These are phyloP conservation scores for Odontocerum albicorne DNA, from an alignment of 2,888 invertebrate species.

Conservation along the genomic window DNA sequence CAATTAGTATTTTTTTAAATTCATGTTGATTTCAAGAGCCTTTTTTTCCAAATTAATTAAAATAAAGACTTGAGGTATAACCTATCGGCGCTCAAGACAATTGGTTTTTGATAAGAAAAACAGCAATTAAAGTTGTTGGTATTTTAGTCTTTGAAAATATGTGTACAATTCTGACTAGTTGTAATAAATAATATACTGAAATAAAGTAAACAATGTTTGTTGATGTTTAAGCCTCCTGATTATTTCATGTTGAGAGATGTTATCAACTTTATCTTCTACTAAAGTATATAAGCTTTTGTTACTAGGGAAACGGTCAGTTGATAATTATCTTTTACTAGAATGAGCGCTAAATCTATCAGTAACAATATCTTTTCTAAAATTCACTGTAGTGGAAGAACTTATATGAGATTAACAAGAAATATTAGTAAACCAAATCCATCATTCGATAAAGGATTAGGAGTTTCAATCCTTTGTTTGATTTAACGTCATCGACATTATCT, in stretches of 20 bases:
- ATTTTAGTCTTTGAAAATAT: no score
- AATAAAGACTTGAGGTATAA: no score
- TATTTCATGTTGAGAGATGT: neutral
- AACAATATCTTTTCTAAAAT: neutral
- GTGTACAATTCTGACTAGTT: no score
- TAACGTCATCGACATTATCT: neutral
- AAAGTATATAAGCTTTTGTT: neutral
- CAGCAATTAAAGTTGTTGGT: no score
- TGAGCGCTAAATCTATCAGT: conserved; percentile 8
- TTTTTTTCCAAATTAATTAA: no score
- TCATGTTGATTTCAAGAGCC: no score
- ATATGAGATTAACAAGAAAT: neutral
- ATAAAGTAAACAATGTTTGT: neutral
- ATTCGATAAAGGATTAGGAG: conserved; percentile 27
- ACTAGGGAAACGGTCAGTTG: conserved; percentile 8
- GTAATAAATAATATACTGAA: no score
- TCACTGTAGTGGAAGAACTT: conserved; percentile 7
- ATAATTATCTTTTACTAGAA: conserved; percentile 7
- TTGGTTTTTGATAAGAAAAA: no score
- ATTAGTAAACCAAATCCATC: conserved; percentile 13
- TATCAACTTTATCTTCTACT: neutral
- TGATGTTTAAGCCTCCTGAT: neutral
- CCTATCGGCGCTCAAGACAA: no score
- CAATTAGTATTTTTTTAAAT: no score
- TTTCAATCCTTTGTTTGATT: conserved; percentile 9